Conservation (phyloP, 2,113 vertebrate genomes). For the Amphiprion percula region DNA sequence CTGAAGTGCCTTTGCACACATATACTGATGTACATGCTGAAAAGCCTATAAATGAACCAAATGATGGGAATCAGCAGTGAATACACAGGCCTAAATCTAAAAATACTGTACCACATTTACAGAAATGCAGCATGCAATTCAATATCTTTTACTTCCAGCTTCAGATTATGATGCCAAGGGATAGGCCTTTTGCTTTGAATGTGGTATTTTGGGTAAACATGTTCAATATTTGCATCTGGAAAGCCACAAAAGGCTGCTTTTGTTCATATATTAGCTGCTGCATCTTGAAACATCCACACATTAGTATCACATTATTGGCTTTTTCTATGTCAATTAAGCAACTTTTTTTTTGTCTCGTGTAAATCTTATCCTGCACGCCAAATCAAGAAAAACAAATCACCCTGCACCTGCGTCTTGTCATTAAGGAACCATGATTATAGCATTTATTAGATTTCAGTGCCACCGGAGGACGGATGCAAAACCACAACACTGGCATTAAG, state of each 20-base stretch:
- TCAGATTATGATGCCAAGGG: not conserved
- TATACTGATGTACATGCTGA: too few relatives aligned
- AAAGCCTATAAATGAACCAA: too few relatives aligned
- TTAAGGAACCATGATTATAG: slow-evolving; percentile 70
- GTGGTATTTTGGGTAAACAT: not conserved
- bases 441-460: slow-evolving; percentile 84
- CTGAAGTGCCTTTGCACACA: too few relatives aligned
- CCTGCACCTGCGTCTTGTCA: slow-evolving; percentile 82
- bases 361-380: slow-evolving; percentile 64
- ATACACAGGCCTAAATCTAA: too few relatives aligned
- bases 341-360: slow-evolving; percentile 50
- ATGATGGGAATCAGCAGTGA: too few relatives aligned
- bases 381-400: slow-evolving; percentile 78
- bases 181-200: not conserved
- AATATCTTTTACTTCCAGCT: not conserved
- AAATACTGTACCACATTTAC: too few relatives aligned
- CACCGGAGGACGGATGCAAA: slow-evolving; percentile 75
- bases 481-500: slow-evolving; percentile 75
- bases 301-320: slow-evolving; percentile 3
- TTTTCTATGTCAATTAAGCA: slow-evolving; percentile 37
- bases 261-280: not conserved
- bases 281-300: slow-evolving; percentile 10
- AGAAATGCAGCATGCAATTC: not conserved
- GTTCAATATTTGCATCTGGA: not conserved
- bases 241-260: not conserved